These are phyloP conservation scores for Lycophotia porphyrea DNA, from an alignment of 2,888 invertebrate genomes.

Conservation along the genomic window DNA sequence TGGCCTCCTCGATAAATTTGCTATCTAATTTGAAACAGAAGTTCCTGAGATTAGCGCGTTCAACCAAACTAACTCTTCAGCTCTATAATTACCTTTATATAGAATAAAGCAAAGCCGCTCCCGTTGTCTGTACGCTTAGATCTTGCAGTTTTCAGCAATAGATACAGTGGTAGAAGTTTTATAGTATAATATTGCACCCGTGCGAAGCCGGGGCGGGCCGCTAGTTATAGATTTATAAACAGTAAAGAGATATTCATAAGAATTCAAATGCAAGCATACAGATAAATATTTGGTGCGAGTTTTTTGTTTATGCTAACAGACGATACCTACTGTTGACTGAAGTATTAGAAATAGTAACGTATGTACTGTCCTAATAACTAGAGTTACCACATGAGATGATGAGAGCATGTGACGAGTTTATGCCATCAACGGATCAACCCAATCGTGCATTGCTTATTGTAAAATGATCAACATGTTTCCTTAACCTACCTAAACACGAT, in stretches of 20 bases:
- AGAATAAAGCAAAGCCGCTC: too few relatives aligned
- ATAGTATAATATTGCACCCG: too few relatives aligned
- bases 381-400: neutral
- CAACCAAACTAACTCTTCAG: too few relatives aligned
- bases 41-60: too few relatives aligned
- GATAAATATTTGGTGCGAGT: neutral
- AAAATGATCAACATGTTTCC: conserved; percentile 6
- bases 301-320: neutral
- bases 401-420: conserved; percentile 4
- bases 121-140: too few relatives aligned
- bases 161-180: too few relatives aligned
- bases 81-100: too few relatives aligned
- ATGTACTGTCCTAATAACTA: neutral
- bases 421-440: too few relatives aligned
- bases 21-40: too few relatives aligned
- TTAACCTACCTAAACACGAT: neutral
- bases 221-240: neutral
- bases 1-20: too few relatives aligned
- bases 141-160: too few relatives aligned
- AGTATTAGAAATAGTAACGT: neutral
- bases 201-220: too few relatives aligned
- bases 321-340: neutral
- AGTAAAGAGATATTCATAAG: neutral
- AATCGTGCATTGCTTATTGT: neutral
- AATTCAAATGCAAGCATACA: neutral